A percentile compares a stretch with the other conserved stretches of the same genome.
Evolutionary conservation across 2,888 invertebrate genomes (phyloP).

Genomic region (Leucophenga montana): DNA sequence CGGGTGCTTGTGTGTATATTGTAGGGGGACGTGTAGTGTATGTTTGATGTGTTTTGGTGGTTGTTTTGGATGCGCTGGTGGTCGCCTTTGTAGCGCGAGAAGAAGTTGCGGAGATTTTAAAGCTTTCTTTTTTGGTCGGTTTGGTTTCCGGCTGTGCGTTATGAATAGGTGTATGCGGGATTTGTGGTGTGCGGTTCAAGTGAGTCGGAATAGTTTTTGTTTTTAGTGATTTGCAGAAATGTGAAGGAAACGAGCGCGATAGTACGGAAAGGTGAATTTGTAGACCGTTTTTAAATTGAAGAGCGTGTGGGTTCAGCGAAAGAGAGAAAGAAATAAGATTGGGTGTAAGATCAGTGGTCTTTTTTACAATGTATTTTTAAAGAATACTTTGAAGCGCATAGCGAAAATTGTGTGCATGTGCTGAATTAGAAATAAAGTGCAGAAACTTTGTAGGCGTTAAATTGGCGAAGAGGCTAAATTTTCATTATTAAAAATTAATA

Average conservation of each 20-base stretch:
- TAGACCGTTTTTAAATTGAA: constrained; percentile 4
- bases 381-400: not conserved
- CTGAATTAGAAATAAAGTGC: constrained; percentile 2
- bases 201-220: too few species aligned
- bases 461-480: too few species aligned
- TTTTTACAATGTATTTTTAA: not conserved
- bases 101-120: too few species aligned
- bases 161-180: constrained; percentile 20
- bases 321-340: constrained; percentile 34
- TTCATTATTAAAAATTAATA: too few species aligned
- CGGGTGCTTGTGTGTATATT: constrained; percentile 56
- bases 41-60: constrained; percentile 12
- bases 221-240: not conserved
- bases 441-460: too few species aligned
- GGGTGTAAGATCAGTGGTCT: constrained; percentile 14
- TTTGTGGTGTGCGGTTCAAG: constrained; percentile 7
- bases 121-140: too few species aligned
- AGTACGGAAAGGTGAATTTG: constrained; percentile 15
- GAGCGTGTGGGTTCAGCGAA: constrained; percentile 20
- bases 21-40: constrained; percentile 45
- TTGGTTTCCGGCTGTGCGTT: too few species aligned
- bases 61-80: constrained; percentile 28
- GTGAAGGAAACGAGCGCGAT: not conserved
- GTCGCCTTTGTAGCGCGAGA: not conserved
- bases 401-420: not conserved